These are phyloP conservation scores for Sitta europaea DNA, from an alignment of 2,113 vertebrate species.

Conservation along the genomic window DNA sequence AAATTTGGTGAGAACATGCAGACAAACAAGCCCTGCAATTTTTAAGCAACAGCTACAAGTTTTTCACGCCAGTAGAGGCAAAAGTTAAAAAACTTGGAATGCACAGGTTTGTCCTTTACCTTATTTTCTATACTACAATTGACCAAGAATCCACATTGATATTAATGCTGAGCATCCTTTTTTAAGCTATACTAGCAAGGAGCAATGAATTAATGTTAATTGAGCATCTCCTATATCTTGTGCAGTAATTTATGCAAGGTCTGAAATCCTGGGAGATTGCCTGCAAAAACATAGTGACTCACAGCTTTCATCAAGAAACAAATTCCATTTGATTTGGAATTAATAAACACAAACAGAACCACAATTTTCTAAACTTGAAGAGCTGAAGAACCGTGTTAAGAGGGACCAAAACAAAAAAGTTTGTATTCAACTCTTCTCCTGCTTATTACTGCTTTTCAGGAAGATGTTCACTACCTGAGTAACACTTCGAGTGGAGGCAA, in stretches of 20 bases:
- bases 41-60: neutral
- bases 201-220: neutral
- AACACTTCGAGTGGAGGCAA: rapidly evolving
- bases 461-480: neutral
- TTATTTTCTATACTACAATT: neutral
- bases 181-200: neutral
- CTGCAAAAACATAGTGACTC: neutral
- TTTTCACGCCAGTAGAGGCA: neutral
- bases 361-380: neutral
- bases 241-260: neutral
- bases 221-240: neutral
- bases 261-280: neutral
- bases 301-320: neutral
- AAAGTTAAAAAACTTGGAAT: neutral
- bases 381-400: neutral
- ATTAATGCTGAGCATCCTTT: neutral
- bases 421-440: neutral
- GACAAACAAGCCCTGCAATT: neutral
- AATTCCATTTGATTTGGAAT: neutral
- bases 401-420: neutral
- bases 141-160: neutral
- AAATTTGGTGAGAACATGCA: neutral
- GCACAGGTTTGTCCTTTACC: neutral
- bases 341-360: neutral
- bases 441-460: neutral